Percentiles rank a stretch among this genome's conserved stretches.
phyloP scores from a whole-genome alignment of 2,113 vertebrate species.

The Tragelaphus buxtoni region DNA sequence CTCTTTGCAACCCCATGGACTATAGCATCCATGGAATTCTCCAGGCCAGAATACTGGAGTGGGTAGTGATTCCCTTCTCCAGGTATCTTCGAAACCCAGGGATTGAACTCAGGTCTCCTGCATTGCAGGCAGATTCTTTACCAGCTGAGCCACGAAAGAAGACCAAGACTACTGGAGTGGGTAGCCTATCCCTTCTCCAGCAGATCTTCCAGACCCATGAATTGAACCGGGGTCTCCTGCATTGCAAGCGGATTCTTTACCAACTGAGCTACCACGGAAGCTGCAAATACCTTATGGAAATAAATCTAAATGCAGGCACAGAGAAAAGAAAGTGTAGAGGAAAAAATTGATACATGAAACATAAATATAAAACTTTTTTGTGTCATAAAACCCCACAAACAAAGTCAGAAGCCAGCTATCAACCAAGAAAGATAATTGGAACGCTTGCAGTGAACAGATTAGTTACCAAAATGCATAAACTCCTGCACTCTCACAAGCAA shows the following conservation, averaged over 20 bases:
- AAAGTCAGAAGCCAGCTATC: background rate
- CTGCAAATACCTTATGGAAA: rapidly evolving
- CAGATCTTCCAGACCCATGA: background rate
- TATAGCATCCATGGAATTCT: background rate
- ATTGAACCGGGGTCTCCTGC: background rate
- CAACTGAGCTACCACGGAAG: background rate
- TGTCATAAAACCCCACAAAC: background rate
- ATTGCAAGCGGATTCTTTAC: background rate
- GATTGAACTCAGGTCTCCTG: background rate
- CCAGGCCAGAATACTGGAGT: background rate
- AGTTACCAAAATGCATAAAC: background rate
- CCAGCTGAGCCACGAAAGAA: background rate
- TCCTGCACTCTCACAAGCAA: background rate
- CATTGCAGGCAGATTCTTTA: background rate
- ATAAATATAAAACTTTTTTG: background rate
- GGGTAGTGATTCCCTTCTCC: background rate
- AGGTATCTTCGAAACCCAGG: background rate
- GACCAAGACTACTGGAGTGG: background rate
- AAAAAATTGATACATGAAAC: background rate
- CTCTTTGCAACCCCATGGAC: background rate
- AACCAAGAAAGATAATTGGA: background rate
- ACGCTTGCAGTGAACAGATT: background rate
- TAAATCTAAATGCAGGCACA: background rate
- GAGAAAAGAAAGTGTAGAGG: background rate
- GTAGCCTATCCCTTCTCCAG: background rate